Conservation (phyloP, 2,113 vertebrate species). For the Plotosus lineatus region DNA sequence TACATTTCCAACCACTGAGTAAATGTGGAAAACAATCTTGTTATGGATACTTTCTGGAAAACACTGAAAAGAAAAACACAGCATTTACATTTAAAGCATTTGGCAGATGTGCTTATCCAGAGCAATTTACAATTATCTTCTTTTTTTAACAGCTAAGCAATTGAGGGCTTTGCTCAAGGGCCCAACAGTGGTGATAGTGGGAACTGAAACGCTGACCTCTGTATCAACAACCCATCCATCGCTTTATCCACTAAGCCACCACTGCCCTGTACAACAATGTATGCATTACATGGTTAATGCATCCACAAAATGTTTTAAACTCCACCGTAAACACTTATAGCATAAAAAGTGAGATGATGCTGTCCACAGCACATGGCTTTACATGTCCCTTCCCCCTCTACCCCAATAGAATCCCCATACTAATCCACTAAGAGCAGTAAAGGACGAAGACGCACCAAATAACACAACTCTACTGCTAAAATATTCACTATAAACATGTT, state of each 20-base stretch:
- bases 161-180: too few relatives aligned
- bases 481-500: not conserved
- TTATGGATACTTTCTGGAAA: not conserved
- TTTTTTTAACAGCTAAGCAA: too few relatives aligned
- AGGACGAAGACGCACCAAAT: not conserved
- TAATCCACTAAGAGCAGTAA: not conserved
- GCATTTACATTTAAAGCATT: too few relatives aligned
- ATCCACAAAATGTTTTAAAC: slow-evolving; percentile 10
- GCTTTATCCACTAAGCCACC: too few relatives aligned
- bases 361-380: slow-evolving; percentile 21
- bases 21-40: slow-evolving; percentile 14
- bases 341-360: not conserved
- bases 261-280: too few relatives aligned
- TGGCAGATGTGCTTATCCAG: too few relatives aligned
- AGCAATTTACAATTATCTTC: too few relatives aligned
- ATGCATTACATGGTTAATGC: not conserved
- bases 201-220: too few relatives aligned
- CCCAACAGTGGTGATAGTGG: too few relatives aligned
- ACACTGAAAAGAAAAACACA: not conserved
- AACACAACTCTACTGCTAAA: not conserved
- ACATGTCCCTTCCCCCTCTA: not conserved
- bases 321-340: not conserved
- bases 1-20: slow-evolving; percentile 41
- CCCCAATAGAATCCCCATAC: not conserved
- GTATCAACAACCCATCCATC: too few relatives aligned